Base-by-base conservation (phyloP, 2,797 vertebrate genomes). In the Decapterus maruadsi region DNA sequence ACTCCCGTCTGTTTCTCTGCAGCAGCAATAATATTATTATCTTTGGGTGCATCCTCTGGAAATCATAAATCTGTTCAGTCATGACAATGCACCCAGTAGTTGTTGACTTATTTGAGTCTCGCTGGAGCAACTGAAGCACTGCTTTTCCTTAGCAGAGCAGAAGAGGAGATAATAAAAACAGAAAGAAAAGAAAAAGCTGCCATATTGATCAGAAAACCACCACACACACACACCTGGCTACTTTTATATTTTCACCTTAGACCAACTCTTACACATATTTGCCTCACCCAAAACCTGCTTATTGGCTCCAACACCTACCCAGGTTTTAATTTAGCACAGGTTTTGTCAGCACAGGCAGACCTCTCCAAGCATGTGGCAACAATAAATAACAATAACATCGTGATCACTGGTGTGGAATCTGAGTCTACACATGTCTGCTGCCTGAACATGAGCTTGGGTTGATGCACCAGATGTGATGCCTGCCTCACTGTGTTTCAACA, bases 331-430 rank as follows among this genome's bases (percentile, higher is more conserved):
- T 51, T 26, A 22, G 14, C n/a, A 8, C 26, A 26, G 38, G 43
- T 9, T 66, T 34, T 38, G 77, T 73, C 16, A 3, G 56, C 13
- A 54, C 63, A 70, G 50, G 76, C 14, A n/a, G 10, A 40, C n/a
- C 17, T 50, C 29, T 1, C 10, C 17, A 8, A 36, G 6, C 4
- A 19, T 40, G 36, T 20, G 50, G 50, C 19, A 12, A 51, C n/a
- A 5, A 22, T 10, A 43, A 68, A 50, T 14, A 73, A 17, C 9
- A 3, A 8, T 19, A 7, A 8, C 0, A 4, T 1, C 20, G 29
- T 38, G 8, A 56, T 42, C 22, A 31, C 42, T 16, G 16, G 51
- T 0, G 3, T 63, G 14, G 8, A 10, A 26, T 16, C 19, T 34
- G 17, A 53, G 8, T n/a, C 64, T 26, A 4, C 31, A 4, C 31